These are phyloP conservation scores for Lutraria rhynchaena DNA, from an alignment of 1,140 invertebrate species.

Conservation along the genomic window DNA sequence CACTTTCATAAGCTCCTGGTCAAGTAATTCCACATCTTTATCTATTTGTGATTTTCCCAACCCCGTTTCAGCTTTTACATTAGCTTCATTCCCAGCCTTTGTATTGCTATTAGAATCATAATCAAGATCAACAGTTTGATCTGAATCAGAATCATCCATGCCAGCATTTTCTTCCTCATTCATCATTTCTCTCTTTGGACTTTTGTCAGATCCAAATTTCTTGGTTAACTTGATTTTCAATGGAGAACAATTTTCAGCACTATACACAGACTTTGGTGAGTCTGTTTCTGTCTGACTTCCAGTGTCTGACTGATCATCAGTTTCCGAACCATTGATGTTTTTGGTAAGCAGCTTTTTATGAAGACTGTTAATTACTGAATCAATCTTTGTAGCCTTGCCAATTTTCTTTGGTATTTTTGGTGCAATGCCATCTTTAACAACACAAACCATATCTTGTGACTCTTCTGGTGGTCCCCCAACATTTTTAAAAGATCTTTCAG, in stretches of 20 bases:
- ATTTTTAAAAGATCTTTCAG: not conserved
- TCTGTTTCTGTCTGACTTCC: constrained; percentile 35
- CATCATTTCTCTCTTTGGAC: not conserved
- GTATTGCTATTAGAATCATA: constrained; percentile 6
- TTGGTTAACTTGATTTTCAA: constrained; percentile 53
- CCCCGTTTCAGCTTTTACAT: not conserved
- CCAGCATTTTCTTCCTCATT: not conserved
- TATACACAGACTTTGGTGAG: constrained; percentile 34
- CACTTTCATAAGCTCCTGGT: constrained; percentile 43
- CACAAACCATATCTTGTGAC: not conserved
- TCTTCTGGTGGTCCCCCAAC: not conserved
- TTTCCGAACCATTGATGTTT: constrained; percentile 30
- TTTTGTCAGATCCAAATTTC: constrained; percentile 23
- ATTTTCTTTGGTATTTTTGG: not conserved
- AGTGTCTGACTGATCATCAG: constrained; percentile 15
- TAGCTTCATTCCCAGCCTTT: not conserved
- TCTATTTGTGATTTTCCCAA: not conserved
- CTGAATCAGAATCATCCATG: constrained; percentile 18
- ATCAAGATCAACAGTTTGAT: constrained; percentile 49
- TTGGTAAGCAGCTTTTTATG: constrained; percentile 45
- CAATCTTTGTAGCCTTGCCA: constrained; percentile 22
- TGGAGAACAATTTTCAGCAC: constrained; percentile 44
- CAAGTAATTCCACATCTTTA: constrained; percentile 31
- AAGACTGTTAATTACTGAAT: constrained; percentile 45
- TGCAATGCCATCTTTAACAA: not conserved